A percentile compares a stretch with the other conserved stretches of the same genome.
phyloP scores from a whole-genome alignment of 2,797 vertebrate genomes.

The Sorex maritimensis region DNA sequence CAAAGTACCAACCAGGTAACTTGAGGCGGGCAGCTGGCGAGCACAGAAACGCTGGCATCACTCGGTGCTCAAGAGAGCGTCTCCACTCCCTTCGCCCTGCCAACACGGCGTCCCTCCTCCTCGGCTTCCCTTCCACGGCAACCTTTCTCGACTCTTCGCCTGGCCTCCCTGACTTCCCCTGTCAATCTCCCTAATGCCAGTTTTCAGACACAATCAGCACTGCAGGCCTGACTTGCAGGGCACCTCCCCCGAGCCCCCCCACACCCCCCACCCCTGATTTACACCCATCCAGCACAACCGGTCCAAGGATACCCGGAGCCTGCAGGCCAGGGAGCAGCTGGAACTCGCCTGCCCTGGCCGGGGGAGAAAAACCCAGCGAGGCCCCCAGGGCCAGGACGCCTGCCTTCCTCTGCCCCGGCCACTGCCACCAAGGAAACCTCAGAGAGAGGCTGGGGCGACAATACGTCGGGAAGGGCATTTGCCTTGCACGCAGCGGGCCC shows the following conservation, averaged over 20 bases:
- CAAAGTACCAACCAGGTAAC: neutral
- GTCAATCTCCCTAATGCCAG: neutral
- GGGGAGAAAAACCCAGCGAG: neutral
- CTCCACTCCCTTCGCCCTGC: neutral
- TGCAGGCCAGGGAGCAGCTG: neutral
- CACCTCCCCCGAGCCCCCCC: neutral
- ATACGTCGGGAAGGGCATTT: too few relatives aligned
- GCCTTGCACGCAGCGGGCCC: too few relatives aligned
- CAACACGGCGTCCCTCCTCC: neutral
- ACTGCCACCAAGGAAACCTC: neutral
- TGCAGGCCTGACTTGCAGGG: neutral
- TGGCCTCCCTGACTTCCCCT: neutral
- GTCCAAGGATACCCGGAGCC: neutral
- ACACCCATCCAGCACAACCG: neutral
- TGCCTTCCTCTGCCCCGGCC: neutral
- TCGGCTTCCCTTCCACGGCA: neutral
- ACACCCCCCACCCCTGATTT: neutral
- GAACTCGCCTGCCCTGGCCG: neutral
- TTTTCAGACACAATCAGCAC: conserved; percentile 25
- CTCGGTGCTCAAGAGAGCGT: neutral
- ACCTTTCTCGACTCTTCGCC: neutral
- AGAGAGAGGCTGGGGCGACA: neutral
- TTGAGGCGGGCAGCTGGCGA: neutral
- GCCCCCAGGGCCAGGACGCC: neutral
- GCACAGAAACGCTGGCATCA: neutral